Base-by-base conservation (phyloP, 2,888 invertebrate species). In the Philereme transversata region DNA sequence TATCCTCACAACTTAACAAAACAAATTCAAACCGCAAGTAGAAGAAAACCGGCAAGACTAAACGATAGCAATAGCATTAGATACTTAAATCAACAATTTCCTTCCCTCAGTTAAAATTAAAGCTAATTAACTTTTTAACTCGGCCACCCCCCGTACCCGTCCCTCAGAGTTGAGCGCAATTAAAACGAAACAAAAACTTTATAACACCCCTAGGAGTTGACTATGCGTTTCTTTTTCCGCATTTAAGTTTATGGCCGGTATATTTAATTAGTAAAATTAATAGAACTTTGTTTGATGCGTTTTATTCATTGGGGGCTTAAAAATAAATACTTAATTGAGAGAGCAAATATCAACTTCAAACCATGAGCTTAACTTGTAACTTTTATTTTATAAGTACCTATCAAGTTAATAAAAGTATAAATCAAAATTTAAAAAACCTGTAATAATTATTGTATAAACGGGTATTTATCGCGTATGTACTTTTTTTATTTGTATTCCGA, bases 101-200 rank as follows among this genome's bases (percentile, higher is more conserved):
- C 70, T 72, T 71, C 77, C 77, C 73, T 69, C 81, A 79, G 82
- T 87, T 83, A 88, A 87, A 88, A 88, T 88, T 88, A 82, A 84
- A 86, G 81, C 85, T 86, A 87, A 88, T 87, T 88, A 87, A 86
- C 86, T 87, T 88, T 87, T 87, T 85, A 6, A 83, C 82, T 86
- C 77, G 69, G 74, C 71, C 71, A 75, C 75, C 71, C 76, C 77
- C n/a, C n/a, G n/a, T n/a, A n/a, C n/a, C n/a, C 48, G 52, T 59
- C 49, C 53, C 58, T 59, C 58, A 51, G 33, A 56, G 58, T 55
- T 57, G 60, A 64, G 85, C 79, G 80, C 86, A 83, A 88, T 88
- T 88, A 88, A 88, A 88, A 82, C 81, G 81, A 84, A 87, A 87
- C 87, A 87, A 86, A 87, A 88, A 83, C 82, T 84, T 86, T 81